Percentiles rank a stretch among this genome's conserved stretches.
Conservation (phyloP, 2,113 vertebrate genomes). For the Zapus hudsonius region DNA sequence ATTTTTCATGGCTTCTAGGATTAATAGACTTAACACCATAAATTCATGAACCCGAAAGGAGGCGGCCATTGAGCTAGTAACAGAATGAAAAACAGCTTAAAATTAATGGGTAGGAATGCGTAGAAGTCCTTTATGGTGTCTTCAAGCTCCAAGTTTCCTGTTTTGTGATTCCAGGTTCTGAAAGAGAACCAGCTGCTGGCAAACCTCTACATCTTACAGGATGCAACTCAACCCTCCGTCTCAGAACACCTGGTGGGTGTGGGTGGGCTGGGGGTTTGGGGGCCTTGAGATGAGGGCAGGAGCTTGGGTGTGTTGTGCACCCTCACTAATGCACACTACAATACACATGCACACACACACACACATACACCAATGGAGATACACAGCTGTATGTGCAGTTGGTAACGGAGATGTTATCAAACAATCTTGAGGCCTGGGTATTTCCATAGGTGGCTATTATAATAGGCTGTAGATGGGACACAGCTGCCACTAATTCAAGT, state of each 20-base stretch:
- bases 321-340: too few species aligned
- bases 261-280: not conserved
- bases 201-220: not conserved
- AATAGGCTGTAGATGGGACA: not conserved
- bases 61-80: not conserved
- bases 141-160: not conserved
- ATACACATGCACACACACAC: not conserved
- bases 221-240: not conserved
- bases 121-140: not conserved
- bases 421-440: not conserved
- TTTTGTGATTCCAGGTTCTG: constrained; percentile 47
- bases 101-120: not conserved
- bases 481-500: not conserved
- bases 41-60: not conserved
- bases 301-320: not conserved
- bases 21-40: not conserved
- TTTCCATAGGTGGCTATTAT: not conserved
- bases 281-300: not conserved
- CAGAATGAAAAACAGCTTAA: not conserved
- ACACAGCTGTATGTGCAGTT: not conserved
- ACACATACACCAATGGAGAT: not conserved
- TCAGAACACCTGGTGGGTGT: not conserved
- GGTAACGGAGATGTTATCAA: not conserved
- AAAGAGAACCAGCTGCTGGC: not conserved
- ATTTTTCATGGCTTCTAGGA: not conserved